phyloP scores from a whole-genome alignment of 2,797 vertebrate species.

The Zalophus californianus region DNA sequence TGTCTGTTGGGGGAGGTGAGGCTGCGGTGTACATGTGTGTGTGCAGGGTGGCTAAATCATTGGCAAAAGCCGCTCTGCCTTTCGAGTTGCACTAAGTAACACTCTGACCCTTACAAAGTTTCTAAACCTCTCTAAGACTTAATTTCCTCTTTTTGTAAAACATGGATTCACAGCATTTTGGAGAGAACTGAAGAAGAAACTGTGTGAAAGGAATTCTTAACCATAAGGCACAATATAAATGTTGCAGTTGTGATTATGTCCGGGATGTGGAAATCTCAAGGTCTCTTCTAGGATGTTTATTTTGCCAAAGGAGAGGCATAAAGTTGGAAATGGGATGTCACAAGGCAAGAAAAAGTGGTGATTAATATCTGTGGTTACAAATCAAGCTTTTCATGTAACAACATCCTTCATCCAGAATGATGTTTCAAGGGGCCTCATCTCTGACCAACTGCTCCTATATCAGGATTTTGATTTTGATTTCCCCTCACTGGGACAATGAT shows the following conservation, averaged over 20 bases:
- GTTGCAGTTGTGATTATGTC: neutral
- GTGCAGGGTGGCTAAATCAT: neutral
- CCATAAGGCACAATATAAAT: neutral
- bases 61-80: neutral
- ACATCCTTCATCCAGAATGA: neutral
- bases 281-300: slow-evolving; percentile 34
- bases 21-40: neutral
- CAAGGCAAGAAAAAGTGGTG: slow-evolving; percentile 37
- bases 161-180: neutral
- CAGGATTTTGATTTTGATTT: neutral
- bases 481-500: neutral
- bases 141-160: slow-evolving; percentile 16
- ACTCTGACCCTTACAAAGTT: neutral
- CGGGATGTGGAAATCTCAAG: neutral
- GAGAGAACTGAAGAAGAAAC: neutral
- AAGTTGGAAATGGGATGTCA: slow-evolving; percentile 27
- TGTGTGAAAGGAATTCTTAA: neutral
- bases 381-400: slow-evolving; percentile 2
- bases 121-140: neutral
- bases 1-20: neutral
- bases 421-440: neutral
- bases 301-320: slow-evolving; percentile 30
- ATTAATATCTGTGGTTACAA: slow-evolving; percentile 31
- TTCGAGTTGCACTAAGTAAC: neutral
- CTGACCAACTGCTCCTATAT: neutral